Evolutionary conservation across 2,113 vertebrate species (phyloP).

Genomic region (Setophaga coronata): DNA sequence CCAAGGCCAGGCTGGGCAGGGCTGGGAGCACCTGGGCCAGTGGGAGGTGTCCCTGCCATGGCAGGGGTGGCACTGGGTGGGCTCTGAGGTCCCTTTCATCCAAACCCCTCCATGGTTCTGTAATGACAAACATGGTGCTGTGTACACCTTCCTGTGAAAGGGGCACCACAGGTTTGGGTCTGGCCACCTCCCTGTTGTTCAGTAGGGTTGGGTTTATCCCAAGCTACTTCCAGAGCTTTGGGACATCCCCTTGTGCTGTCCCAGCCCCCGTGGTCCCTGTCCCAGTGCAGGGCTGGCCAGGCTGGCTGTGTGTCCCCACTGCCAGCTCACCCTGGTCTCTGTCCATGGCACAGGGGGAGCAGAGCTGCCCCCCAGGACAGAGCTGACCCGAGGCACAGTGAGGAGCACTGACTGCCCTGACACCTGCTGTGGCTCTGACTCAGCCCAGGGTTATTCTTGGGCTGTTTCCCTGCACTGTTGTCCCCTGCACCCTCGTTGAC

Average conservation of each 20-base stretch:
- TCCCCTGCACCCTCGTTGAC: neutral
- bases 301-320: neutral
- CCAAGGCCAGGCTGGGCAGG: no score
- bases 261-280: fast-evolving
- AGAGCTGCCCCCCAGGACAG: neutral
- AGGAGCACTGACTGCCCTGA: neutral
- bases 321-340: fast-evolving
- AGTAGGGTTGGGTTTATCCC: no score
- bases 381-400: fast-evolving
- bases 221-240: neutral
- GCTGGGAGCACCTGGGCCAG: no score
- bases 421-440: neutral
- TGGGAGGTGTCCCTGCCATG: no score
- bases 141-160: no score
- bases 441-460: neutral
- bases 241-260: neutral
- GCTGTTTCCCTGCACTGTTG: neutral
- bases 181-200: neutral
- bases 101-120: no score
- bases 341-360: neutral
- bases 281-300: fast-evolving
- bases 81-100: no score
- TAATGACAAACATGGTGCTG: no score
- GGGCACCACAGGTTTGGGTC: neutral
- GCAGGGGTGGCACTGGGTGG: no score